A percentile compares a stretch with the other conserved stretches of the same genome.
phyloP scores from a whole-genome alignment of 2,797 vertebrate genomes.

The Hyperoplus immaculatus region DNA sequence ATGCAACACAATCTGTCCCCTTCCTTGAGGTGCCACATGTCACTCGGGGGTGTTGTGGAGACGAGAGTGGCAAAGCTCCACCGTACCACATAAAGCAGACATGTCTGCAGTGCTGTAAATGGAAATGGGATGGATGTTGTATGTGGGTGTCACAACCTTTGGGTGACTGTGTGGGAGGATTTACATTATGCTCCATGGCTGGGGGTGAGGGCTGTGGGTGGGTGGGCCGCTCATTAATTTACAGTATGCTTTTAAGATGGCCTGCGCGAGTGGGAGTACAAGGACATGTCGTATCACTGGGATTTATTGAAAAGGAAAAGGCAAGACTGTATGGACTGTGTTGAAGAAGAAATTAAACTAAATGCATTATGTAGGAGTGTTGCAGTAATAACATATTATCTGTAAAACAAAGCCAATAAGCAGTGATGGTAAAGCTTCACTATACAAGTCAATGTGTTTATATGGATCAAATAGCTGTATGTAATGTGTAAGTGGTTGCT shows the following conservation, averaged over 20 bases:
- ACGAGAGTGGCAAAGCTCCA: constrained; percentile 2
- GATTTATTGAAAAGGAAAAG: constrained; percentile 20
- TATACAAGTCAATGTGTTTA: too few relatives aligned
- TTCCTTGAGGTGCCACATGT: constrained; percentile 49
- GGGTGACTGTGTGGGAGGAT: constrained; percentile 64
- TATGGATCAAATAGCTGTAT: background rate
- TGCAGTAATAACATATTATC: background rate
- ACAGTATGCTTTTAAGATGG: constrained; percentile 56
- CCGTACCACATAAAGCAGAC: constrained; percentile 20
- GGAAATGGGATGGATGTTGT: constrained; percentile 22
- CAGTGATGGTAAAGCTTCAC: background rate
- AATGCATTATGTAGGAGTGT: background rate
- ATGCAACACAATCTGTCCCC: constrained; percentile 22
- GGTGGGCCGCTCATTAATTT: constrained; percentile 61
- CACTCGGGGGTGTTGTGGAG: constrained; percentile 5
- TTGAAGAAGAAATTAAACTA: background rate
- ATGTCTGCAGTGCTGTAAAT: constrained; percentile 4
- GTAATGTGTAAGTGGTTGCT: background rate
- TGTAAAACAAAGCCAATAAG: background rate
- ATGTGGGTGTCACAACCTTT: constrained; percentile 55
- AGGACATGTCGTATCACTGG: constrained; percentile 38
- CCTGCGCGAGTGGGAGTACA: constrained; percentile 52
- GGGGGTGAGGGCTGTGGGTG: constrained; percentile 42
- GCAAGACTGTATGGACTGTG: background rate
- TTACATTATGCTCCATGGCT: constrained; percentile 51